Evolutionary conservation across 92 coral and sea anemone genomes (phyloP).

Genomic region (Palythoa grandiflora): DNA sequence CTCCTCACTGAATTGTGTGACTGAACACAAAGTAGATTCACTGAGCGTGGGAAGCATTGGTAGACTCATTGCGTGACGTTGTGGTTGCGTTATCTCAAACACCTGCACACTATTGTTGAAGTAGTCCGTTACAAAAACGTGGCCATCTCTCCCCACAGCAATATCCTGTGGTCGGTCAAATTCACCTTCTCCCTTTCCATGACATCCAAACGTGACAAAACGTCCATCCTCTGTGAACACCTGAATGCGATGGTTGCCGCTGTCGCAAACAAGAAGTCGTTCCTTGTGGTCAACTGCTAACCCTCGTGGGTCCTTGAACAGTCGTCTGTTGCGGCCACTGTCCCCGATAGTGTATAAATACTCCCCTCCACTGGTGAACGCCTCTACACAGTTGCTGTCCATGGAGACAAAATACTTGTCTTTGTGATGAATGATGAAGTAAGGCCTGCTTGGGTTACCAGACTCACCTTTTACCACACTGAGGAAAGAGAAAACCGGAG

Average conservation of each 20-base stretch:
- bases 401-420: slow-evolving; percentile 73
- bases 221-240: slow-evolving; percentile 78
- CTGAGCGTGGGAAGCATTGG: slow-evolving; percentile 29
- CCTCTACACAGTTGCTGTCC: slow-evolving; percentile 76
- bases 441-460: slow-evolving; percentile 72
- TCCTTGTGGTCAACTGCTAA: slow-evolving; percentile 68
- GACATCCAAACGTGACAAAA: slow-evolving; percentile 67
- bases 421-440: slow-evolving; percentile 74
- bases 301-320: slow-evolving; percentile 84
- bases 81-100: slow-evolving; percentile 27
- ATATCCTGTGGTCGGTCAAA: slow-evolving; percentile 84
- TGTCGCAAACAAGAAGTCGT: slow-evolving; percentile 78
- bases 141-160: slow-evolving; percentile 63
- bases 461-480: slow-evolving; percentile 32
- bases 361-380: slow-evolving; percentile 63
- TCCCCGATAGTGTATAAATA: slow-evolving; percentile 76
- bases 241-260: slow-evolving; percentile 86
- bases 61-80: slow-evolving; percentile 32
- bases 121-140: slow-evolving; percentile 74
- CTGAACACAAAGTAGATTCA: slow-evolving; percentile 4
- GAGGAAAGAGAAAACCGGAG: background rate
- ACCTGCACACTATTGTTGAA: slow-evolving; percentile 77
- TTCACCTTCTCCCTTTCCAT: slow-evolving; percentile 73
- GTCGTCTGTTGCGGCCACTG: slow-evolving; percentile 52
- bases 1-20: slow-evolving; percentile 2